A percentile compares a stretch with the other conserved stretches of the same genome.
Evolutionary conservation across 2,797 vertebrate genomes (phyloP).

Genomic region (Hoplostethus atlanticus): DNA sequence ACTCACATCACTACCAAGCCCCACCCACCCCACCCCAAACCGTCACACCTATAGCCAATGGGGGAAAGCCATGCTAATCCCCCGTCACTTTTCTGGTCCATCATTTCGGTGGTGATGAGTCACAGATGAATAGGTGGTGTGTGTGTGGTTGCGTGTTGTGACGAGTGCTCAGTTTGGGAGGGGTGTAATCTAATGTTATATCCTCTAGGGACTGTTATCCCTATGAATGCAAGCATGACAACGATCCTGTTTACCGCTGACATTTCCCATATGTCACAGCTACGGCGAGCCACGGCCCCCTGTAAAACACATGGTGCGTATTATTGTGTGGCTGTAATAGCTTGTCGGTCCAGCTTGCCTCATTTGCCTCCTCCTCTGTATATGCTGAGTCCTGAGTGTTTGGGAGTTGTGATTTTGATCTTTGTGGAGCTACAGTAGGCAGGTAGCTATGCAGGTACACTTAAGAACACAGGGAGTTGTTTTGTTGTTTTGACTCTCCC

Average conservation of each 20-base stretch:
- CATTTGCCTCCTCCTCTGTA: background rate
- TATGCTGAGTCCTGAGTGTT: too few species aligned
- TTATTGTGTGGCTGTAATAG: background rate
- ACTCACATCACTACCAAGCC: slow-evolving; percentile 4
- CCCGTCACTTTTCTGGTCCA: slow-evolving; percentile 37
- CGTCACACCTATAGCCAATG: background rate
- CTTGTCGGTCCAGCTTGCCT: background rate
- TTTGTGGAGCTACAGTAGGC: background rate
- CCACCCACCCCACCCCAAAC: slow-evolving; percentile 2
- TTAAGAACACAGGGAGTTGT: too few species aligned
- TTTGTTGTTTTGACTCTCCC: background rate
- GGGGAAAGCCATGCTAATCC: slow-evolving; percentile 45
- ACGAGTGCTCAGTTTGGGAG: slow-evolving; percentile 22
- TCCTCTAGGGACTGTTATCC: background rate
- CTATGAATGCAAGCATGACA: background rate
- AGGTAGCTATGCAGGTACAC: background rate
- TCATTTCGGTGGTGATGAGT: slow-evolving; percentile 40
- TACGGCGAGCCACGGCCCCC: slow-evolving; percentile 3
- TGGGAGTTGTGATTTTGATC: too few species aligned
- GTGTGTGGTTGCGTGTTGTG: slow-evolving; percentile 21
- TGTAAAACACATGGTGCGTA: slow-evolving; percentile 8
- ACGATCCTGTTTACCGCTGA: slow-evolving; percentile 13
- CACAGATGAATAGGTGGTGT: slow-evolving; percentile 19
- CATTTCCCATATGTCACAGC: slow-evolving; percentile 35
- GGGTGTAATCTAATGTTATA: slow-evolving; percentile 14